Percentiles rank a stretch among this genome's conserved stretches.
phyloP scores from a whole-genome alignment of 2,113 vertebrate species.

The Forbesichthys papilliferus region DNA sequence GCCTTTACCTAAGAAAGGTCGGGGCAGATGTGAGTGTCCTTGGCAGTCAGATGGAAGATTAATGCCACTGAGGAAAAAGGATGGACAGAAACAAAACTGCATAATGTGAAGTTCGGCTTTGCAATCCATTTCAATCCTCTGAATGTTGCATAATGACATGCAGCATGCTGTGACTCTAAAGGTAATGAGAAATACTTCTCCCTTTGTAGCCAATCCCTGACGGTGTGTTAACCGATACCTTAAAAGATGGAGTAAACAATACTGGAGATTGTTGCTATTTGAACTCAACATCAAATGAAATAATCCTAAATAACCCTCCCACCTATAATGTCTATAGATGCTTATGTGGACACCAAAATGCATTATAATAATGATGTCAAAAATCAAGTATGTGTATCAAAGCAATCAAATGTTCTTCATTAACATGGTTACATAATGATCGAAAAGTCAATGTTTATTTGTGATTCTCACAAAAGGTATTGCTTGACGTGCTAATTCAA shows the following conservation, averaged over 20 bases:
- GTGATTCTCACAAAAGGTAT: slow-evolving; percentile 24
- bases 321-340: not conserved
- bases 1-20: slow-evolving; percentile 2
- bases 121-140: not conserved
- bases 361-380: not conserved
- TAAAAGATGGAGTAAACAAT: too few species aligned
- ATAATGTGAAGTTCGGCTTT: not conserved
- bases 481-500: slow-evolving; percentile 28
- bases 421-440: not conserved
- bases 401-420: not conserved
- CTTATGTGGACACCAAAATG: slow-evolving; percentile 10
- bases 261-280: too few species aligned
- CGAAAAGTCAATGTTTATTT: slow-evolving; percentile 12
- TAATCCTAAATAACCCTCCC: too few species aligned
- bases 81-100: not conserved
- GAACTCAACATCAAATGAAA: too few species aligned
- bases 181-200: too few species aligned
- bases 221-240: too few species aligned
- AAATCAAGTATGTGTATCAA: not conserved
- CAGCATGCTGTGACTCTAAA: not conserved
- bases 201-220: too few species aligned
- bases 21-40: slow-evolving; percentile 9
- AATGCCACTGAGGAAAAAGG: not conserved
- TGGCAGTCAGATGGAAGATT: not conserved
- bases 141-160: not conserved